Conservation (phyloP, 2,888 invertebrate genomes). For the Chironomus tentans region DNA sequence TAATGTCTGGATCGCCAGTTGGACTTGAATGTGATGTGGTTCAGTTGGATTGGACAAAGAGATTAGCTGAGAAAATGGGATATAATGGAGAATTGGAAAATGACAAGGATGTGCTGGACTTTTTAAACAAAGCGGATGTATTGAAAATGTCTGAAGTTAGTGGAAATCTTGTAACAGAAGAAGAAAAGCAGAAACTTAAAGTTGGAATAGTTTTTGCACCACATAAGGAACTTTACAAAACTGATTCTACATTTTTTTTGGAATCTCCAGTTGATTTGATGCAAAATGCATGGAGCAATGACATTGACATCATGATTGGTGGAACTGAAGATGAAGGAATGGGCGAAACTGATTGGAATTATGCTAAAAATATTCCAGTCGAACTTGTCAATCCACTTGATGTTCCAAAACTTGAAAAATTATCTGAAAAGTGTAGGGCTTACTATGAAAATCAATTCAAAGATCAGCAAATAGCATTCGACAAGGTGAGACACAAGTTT, state of each 20-base stretch:
- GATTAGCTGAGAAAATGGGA: constrained; percentile 38
- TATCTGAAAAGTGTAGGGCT: background rate
- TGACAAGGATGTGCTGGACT: constrained; percentile 37
- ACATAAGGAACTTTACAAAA: constrained; percentile 37
- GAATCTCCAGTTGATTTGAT: constrained; percentile 32
- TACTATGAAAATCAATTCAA: background rate
- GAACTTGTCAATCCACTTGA: background rate
- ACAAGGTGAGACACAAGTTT: background rate
- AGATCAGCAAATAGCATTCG: background rate
- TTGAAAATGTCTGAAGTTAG: background rate
- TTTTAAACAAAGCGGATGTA: constrained; percentile 35
- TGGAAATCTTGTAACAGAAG: background rate
- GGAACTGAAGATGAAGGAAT: constrained; percentile 39
- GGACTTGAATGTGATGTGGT: constrained; percentile 38
- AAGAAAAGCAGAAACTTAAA: background rate
- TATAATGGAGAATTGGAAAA: constrained; percentile 35
- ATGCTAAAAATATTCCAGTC: background rate
- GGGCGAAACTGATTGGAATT: constrained; percentile 6
- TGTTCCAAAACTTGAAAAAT: background rate
- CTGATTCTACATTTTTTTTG: constrained; percentile 35
- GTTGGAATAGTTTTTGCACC: constrained; percentile 34
- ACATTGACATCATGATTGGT: constrained; percentile 38
- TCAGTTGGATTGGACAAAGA: constrained; percentile 35
- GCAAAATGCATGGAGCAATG: constrained; percentile 36
- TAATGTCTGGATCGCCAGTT: constrained; percentile 38